A percentile compares a stretch with the other conserved stretches of the same genome.
These are phyloP conservation scores for Parnassius glacialis DNA, from an alignment of 2,888 invertebrate genomes.

Conservation along the genomic window DNA sequence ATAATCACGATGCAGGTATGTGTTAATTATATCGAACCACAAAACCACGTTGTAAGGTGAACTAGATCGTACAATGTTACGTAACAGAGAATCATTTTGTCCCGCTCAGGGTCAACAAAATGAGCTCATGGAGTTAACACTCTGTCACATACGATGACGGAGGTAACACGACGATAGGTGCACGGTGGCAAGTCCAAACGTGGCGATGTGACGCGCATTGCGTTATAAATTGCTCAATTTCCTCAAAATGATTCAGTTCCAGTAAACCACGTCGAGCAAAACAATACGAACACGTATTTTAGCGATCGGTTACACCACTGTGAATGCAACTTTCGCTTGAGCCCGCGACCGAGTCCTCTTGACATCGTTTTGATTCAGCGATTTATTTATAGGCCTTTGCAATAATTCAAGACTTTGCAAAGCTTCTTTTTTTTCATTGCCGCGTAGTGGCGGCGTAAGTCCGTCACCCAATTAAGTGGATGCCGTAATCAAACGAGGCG, in stretches of 20 bases:
- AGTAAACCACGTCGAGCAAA: constrained; percentile 1
- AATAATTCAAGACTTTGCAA: constrained; percentile 3
- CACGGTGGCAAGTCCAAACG: constrained; percentile 3
- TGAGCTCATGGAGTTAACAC: neutral
- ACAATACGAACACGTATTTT: constrained; percentile 23
- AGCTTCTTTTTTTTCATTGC: too few relatives aligned
- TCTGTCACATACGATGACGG: neutral
- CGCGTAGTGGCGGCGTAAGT: too few relatives aligned
- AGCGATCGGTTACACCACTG: constrained; percentile 11
- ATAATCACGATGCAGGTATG: too few relatives aligned
- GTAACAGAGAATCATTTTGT: too few relatives aligned
- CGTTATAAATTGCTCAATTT: constrained; percentile 15
- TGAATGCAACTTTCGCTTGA: constrained; percentile 17
- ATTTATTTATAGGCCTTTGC: constrained; percentile 6
- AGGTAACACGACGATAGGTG: neutral
- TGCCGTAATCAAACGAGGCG: too few relatives aligned
- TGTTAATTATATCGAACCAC: too few relatives aligned
- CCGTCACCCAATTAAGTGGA: too few relatives aligned
- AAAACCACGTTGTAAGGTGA: too few relatives aligned
- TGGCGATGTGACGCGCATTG: constrained; percentile 1
- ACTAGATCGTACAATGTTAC: too few relatives aligned
- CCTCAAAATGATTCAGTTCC: constrained; percentile 23
- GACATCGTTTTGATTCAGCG: constrained; percentile 16
- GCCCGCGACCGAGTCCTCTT: constrained; percentile 14
- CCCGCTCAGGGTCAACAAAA: neutral